Conservation (phyloP, 2,113 vertebrate genomes). For the Puntigrus tetrazona region DNA sequence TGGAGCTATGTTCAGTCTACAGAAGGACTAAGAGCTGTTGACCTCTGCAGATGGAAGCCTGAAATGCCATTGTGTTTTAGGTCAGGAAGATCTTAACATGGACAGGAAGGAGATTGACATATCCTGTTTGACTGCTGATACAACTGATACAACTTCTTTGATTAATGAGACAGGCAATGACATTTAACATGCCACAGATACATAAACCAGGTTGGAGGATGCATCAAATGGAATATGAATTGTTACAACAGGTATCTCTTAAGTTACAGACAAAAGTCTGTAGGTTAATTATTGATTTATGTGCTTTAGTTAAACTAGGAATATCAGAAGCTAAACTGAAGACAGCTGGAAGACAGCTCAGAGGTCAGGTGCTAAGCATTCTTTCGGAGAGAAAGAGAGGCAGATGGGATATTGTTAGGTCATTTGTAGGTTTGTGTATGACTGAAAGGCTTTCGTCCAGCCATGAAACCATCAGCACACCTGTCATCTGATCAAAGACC, state of each 20-base stretch:
- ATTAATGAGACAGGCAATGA: slow-evolving; percentile 64
- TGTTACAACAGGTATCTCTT: neutral
- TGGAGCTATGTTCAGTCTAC: slow-evolving; percentile 3
- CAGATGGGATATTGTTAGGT: slow-evolving; percentile 64
- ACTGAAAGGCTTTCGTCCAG: slow-evolving; percentile 68
- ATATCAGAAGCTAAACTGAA: neutral
- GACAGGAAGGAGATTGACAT: slow-evolving; percentile 70
- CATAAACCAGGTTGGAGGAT: neutral
- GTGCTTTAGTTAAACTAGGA: slow-evolving; percentile 64
- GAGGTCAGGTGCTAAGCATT: slow-evolving; percentile 19
- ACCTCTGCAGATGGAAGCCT: slow-evolving; percentile 67
- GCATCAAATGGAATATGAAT: neutral
- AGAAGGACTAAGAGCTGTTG: slow-evolving; percentile 66
- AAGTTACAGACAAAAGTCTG: neutral
- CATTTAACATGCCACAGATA: slow-evolving; percentile 51
- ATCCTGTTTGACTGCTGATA: slow-evolving; percentile 66
- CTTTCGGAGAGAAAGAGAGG: slow-evolving; percentile 3
- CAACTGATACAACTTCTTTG: slow-evolving; percentile 67
- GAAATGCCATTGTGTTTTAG: slow-evolving; percentile 67
- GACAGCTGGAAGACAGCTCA: slow-evolving; percentile 12
- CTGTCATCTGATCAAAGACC: slow-evolving; percentile 76
- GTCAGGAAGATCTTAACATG: slow-evolving; percentile 69
- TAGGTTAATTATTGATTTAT: neutral
- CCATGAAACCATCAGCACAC: slow-evolving; percentile 68
- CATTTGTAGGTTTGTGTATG: slow-evolving; percentile 77